Base-by-base conservation (phyloP, 2,113 vertebrate genomes). In the Pteropus alecto region DNA sequence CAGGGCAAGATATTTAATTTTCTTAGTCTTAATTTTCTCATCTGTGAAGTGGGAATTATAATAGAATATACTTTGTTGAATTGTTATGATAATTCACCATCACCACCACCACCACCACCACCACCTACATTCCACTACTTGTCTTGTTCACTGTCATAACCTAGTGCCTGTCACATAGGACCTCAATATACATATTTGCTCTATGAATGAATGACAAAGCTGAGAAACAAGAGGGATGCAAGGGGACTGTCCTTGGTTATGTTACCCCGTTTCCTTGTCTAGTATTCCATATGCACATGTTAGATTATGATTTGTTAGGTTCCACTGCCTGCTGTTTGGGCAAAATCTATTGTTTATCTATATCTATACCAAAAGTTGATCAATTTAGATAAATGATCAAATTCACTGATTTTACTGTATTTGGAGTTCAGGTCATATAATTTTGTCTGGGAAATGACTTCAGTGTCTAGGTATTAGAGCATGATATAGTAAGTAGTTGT, bases 391-490 rank as follows among this genome's bases (percentile, higher is more conserved):
- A 87, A 61, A n/a, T 89, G 83, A 93, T 68, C 24, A 3, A 63
- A 92, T 63, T 74, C 61, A 21, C 8, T 91, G 22, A 21, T 83
- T 93, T 92, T 77, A 89, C 12, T 61, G 0, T 87, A 65, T 95
- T 85, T 96, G 65, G 60, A 11, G 46, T 96, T 92, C 46, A 48
- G 87, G 43, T 68, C 43, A 86, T 82, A 28, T 70, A 89, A 89
- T 87, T 79, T 71, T 89, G 38, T 33, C 54, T 73, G 28, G 48
- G 56, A 95, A 96, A 68, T 97, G 67, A 83, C 81, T 76, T 91
- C 73, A 70, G 35, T 92, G 82, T 76, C 73, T 74, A 77, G 48
- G n/a, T 76, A 90, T 87, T 56, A 95, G 18, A 94, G 33, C 33
- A 71, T 46, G 93, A 63, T 77, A 76, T 81, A 85, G 51, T 30